Evolutionary conservation across 37 sponge, comb jelly and placozoan genomes (phyloP).

Genomic region (Ephydatia muelleri): DNA sequence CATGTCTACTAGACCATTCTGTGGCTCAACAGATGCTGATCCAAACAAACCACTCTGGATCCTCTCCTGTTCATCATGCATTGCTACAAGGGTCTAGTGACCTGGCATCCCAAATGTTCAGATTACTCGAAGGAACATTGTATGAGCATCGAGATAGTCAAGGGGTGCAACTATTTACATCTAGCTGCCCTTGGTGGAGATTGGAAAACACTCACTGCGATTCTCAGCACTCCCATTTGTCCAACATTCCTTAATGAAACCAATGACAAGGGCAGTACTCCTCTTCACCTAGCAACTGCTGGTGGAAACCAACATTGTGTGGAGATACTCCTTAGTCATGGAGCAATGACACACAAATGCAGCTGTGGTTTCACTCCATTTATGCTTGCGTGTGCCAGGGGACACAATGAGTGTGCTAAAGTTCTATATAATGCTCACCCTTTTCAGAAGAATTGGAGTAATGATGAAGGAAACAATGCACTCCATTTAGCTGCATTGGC

Average conservation of each 20-base stretch:
- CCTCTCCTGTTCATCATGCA: slow-evolving; percentile 60
- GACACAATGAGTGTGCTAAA: slow-evolving; percentile 43
- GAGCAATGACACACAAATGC: slow-evolving; percentile 82
- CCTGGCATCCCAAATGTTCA: slow-evolving; percentile 26
- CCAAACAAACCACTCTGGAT: slow-evolving; percentile 15
- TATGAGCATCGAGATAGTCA: slow-evolving; percentile 31
- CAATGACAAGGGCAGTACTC: slow-evolving; percentile 67
- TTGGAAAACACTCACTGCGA: slow-evolving; percentile 22
- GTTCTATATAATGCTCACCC: slow-evolving; percentile 58
- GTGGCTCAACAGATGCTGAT: slow-evolving; percentile 30
- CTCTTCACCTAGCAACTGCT: slow-evolving; percentile 74
- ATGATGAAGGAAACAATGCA: slow-evolving; percentile 63
- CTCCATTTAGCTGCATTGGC: slow-evolving; percentile 75
- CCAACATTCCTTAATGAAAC: slow-evolving; percentile 73
- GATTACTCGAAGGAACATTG: slow-evolving; percentile 20
- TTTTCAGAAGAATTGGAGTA: slow-evolving; percentile 56
- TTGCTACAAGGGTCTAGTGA: slow-evolving; percentile 7
- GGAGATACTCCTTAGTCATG: slow-evolving; percentile 74
- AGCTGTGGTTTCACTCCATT: slow-evolving; percentile 69
- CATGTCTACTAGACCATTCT: slow-evolving; percentile 26
- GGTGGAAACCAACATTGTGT: slow-evolving; percentile 54
- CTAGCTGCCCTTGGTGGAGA: slow-evolving; percentile 66
- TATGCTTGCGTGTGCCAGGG: slow-evolving; percentile 47
- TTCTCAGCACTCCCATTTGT: slow-evolving; percentile 42
- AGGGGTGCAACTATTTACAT: slow-evolving; percentile 70